Conservation (phyloP, 2,113 vertebrate species). For the Carollia perspicillata region DNA sequence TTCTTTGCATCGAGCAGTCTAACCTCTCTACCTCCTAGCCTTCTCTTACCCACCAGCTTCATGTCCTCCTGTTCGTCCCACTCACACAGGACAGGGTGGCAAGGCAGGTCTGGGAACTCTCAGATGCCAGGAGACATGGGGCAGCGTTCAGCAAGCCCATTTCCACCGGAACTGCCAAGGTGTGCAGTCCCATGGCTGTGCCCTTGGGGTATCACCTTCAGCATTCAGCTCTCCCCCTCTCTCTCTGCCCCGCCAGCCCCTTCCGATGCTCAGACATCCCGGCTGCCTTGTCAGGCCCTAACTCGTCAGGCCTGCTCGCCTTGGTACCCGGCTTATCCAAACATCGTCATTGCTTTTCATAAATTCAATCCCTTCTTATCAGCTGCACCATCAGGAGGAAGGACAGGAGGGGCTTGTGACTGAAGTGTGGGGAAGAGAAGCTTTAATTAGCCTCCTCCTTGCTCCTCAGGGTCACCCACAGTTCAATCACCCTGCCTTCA, state of each 20-base stretch:
- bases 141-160: rapidly evolving
- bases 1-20: rapidly evolving
- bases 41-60: not conserved
- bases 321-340: slow-evolving; percentile 80
- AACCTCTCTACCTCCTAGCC: not conserved
- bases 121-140: not conserved
- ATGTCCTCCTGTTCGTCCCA: not conserved
- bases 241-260: slow-evolving; percentile 38
- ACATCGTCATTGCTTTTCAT: slow-evolving; percentile 83
- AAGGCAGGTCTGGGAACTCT: not conserved
- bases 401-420: slow-evolving; percentile 75
- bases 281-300: slow-evolving; percentile 73
- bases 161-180: not conserved
- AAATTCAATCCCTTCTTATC: slow-evolving; percentile 81
- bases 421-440: slow-evolving; percentile 77
- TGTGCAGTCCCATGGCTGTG: not conserved
- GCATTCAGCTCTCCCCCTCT: not conserved
- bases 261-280: slow-evolving; percentile 34
- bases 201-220: not conserved
- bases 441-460: slow-evolving; percentile 75
- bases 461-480: slow-evolving; percentile 74
- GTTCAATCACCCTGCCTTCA: slow-evolving; percentile 72
- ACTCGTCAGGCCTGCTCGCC: slow-evolving; percentile 78
- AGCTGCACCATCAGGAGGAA: slow-evolving; percentile 80
- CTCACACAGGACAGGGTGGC: not conserved